Conservation (phyloP, 2,113 vertebrate species). For the Plecturocebus donacophilus region DNA sequence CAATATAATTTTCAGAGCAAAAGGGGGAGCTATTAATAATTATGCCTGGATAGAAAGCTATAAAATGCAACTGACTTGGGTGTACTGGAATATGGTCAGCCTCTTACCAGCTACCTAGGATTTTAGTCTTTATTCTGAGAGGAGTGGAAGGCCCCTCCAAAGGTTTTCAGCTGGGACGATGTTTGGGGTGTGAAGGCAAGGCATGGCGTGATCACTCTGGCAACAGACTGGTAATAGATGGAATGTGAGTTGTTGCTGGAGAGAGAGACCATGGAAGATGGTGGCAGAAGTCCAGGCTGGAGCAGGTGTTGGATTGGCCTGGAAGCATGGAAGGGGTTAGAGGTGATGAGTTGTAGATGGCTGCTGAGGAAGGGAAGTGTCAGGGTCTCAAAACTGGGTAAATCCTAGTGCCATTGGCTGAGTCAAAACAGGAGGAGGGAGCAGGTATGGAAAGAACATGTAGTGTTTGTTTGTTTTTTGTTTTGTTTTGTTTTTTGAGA, state of each 20-base stretch:
- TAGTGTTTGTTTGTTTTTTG: background rate
- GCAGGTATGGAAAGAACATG: background rate
- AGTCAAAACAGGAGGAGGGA: background rate
- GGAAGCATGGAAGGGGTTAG: background rate
- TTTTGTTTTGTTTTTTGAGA: too few relatives aligned
- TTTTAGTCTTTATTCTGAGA: background rate
- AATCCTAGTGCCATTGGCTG: background rate
- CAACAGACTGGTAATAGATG: background rate
- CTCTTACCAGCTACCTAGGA: background rate
- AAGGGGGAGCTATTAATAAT: background rate
- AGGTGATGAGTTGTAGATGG: background rate
- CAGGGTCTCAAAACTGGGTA: background rate
- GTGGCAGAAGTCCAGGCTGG: background rate
- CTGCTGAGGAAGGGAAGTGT: background rate
- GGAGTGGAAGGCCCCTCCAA: background rate
- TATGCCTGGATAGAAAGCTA: background rate
- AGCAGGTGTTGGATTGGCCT: background rate
- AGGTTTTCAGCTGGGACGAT: background rate
- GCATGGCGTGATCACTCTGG: background rate
- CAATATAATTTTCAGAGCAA: background rate
- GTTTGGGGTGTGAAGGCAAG: background rate
- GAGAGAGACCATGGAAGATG: background rate
- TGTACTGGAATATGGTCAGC: background rate
- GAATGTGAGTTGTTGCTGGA: background rate
- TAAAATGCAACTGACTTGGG: background rate